Base-by-base conservation (phyloP, 2,113 vertebrate genomes). In the Alethe castanea region DNA sequence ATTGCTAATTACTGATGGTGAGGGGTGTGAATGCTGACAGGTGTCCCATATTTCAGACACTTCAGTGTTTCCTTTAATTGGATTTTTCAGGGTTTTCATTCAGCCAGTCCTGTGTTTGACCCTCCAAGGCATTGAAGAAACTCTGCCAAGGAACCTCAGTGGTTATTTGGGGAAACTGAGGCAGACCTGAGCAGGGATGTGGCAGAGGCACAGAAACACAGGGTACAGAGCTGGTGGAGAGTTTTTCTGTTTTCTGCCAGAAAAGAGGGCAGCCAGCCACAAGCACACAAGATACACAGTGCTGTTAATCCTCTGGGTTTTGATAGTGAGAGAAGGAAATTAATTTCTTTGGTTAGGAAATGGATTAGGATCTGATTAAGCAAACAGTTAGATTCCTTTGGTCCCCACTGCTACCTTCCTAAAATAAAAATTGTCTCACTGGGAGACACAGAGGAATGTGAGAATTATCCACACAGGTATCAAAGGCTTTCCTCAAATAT, bases 231-330 rank as follows among this genome's bases (percentile, higher is more conserved):
- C 1, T 42, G 25, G 5, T 40, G 12, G 14, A 52, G 5, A 22
- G 31, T 26, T 50, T 48, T 50, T 25, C 3, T 38, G 7, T 7
- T 31, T 78, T 81, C n/a, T 87, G 50, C 29, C 20, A 47, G 24
- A 33, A 29, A 7, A 74, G 4, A 14, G 9, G 26, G n/a, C 19
- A 78, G 38, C 9, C 53, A 70, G 53, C 11, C 28, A 14, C 14
- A 73, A 11, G n/a, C 0, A 3, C 16, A 36, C 2, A 4, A 47
- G 19, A 22, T 6, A 52, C 72, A 47, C 0, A 5, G 9, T 14
- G 9, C 4, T 52, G 10, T 65, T 81, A 65, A 81, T 78, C 12
- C n/a, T 66, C 10, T 36, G 64, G 14, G 5, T 11, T 79, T n/a
- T 88, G 42, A 64, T 6, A 64, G 11, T 54, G 29, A 69, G 31